Conservation (phyloP, 1,140 invertebrate genomes). For the Bombus pyrosoma region DNA sequence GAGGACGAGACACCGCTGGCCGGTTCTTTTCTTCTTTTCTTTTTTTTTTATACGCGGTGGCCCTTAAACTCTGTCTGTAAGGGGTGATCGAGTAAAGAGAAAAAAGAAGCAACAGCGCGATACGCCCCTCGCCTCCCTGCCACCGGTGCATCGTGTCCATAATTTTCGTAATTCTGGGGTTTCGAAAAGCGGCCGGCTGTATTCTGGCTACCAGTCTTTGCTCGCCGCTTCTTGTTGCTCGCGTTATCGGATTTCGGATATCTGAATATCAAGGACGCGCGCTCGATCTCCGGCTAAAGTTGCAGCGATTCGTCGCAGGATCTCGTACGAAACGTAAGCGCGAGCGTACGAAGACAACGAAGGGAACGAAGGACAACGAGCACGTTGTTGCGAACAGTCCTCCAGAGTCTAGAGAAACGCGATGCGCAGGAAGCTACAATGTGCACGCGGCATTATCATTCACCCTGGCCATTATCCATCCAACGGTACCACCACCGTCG, state of each 20-base stretch:
- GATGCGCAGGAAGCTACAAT: conserved; percentile 41
- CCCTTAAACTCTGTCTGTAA: conserved; percentile 26
- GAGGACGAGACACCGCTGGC: not conserved
- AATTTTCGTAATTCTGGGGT: conserved; percentile 81
- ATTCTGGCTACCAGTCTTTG: conserved; percentile 80
- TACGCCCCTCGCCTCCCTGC: conserved; percentile 74
- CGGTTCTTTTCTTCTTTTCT: not conserved
- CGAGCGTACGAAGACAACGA: no score
- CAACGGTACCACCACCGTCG: conserved; percentile 60
- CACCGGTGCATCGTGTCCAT: conserved; percentile 57
- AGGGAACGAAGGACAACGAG: not conserved
- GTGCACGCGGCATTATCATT: conserved; percentile 72
- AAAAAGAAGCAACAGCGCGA: conserved; percentile 64
- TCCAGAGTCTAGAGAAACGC: conserved; percentile 40
- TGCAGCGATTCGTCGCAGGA: not conserved
- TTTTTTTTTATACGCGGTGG: not conserved
- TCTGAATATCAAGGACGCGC: conserved; percentile 30
- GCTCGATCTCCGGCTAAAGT: not conserved
- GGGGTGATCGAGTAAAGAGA: conserved; percentile 11
- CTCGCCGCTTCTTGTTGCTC: conserved; percentile 68
- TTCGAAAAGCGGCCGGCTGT: conserved; percentile 70
- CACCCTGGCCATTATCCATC: conserved; percentile 72
- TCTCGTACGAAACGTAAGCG: no score
- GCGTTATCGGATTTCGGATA: conserved; percentile 32
- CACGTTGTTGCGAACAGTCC: conserved; percentile 2